phyloP scores from a whole-genome alignment of 2,113 vertebrate species.

The Nerophis lumbriciformis region DNA sequence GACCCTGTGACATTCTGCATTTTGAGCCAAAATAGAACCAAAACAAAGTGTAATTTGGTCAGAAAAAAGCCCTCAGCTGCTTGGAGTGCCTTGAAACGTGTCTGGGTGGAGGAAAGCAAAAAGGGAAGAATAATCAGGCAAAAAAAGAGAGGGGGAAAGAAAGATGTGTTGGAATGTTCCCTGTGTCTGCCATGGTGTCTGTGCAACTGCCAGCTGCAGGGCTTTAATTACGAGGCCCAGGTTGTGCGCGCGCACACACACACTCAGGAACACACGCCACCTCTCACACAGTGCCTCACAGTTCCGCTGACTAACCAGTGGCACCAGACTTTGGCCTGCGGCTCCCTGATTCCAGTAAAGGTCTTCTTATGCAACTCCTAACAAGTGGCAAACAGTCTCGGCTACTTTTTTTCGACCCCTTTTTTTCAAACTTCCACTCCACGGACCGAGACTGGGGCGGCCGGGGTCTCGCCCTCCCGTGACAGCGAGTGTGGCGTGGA shows the following conservation, averaged over 20 bases:
- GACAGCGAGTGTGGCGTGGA: conserved; percentile 20
- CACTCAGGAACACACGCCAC: conserved; percentile 48
- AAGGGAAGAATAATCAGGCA: conserved; percentile 15
- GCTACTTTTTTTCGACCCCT: conserved; percentile 28
- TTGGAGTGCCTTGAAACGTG: conserved; percentile 33
- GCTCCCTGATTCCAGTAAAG: conserved; percentile 75
- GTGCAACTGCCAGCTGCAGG: conserved; percentile 62
- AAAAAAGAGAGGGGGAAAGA: neutral
- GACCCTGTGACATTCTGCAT: no score
- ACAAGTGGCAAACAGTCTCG: conserved; percentile 70
- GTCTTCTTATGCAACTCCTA: conserved; percentile 73
- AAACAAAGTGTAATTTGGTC: no score
- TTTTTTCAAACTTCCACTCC: conserved; percentile 14
- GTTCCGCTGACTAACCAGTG: conserved; percentile 74
- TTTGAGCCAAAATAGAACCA: no score
- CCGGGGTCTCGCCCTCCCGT: no score
- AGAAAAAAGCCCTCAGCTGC: no score
- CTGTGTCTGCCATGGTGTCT: conserved; percentile 55
- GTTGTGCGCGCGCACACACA: conserved; percentile 33
- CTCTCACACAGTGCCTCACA: conserved; percentile 59
- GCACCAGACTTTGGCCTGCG: conserved; percentile 72
- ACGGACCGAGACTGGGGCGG: conserved; percentile 4
- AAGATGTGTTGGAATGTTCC: conserved; percentile 52
- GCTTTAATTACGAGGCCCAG: conserved; percentile 69
- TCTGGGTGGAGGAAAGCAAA: conserved; percentile 13